Evolutionary conservation across 2,888 invertebrate genomes (phyloP), one percentile per base, ranked within the genome.

Genomic region (Sminthurinus aureus): DNA sequence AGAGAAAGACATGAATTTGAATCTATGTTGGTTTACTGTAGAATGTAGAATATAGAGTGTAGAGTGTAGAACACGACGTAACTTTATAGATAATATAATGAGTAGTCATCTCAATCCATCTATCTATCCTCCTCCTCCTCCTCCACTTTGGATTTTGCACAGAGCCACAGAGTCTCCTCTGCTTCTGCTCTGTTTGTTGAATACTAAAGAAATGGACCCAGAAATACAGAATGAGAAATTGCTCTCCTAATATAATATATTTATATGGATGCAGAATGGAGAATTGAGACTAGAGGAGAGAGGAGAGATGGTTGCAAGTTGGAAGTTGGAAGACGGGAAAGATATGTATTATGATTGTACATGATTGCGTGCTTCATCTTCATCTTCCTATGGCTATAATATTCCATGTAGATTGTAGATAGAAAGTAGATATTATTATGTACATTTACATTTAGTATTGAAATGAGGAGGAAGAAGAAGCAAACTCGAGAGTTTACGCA

Each of bases 31-130:
- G 79, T 51, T 38, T 50, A 79, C 69, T 50, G 69, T 67, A 67
- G n/a, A 66, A 66, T n/a, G n/a, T n/a, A n/a, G n/a, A n/a, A n/a
- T n/a, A n/a, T n/a, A n/a, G n/a, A n/a, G n/a, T n/a, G n/a, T n/a
- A n/a, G n/a, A 79, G 79, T 50, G 69, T 67, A 67, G n/a, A 66
- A 66, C 79, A 79, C 71, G 51, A 79, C 38, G 38, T 51, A 67
- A 79, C 79, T 79, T 79, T 79, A 79, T 79, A 79, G 79, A 79
- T 79, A 79, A 79, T 79, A 79, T 79, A 79, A 79, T 69, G 79
- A 79, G 66, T 79, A 79, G 67, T 79, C 79, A 79, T 79, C 79
- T 79, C 79, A 77, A 58, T 15, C 77, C 52, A 69, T 79, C 69
- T 71, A 71, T 71, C 24, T 24, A n/a, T 15, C 71, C 22, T 22